phyloP scores from a whole-genome alignment of 2,113 vertebrate genomes.

The Castor canadensis region DNA sequence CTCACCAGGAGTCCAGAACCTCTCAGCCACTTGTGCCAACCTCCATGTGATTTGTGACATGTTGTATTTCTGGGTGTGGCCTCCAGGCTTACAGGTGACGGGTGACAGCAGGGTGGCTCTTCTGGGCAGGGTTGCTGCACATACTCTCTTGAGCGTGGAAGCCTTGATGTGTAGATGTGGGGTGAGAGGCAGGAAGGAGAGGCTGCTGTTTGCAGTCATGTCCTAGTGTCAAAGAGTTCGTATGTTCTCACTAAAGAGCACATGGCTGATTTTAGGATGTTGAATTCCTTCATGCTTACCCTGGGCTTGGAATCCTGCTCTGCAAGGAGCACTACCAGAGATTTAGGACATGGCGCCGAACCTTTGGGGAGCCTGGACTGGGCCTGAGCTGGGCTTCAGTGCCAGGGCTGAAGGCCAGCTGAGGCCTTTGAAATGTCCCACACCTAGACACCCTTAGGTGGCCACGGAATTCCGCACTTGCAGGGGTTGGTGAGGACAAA shows the following conservation, averaged over 20 bases:
- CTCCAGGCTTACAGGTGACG: not conserved
- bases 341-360: not conserved
- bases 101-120: no score
- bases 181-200: not conserved
- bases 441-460: not conserved
- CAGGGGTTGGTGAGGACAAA: not conserved
- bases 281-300: not conserved
- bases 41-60: not conserved
- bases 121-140: not conserved
- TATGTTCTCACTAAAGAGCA: not conserved
- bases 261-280: not conserved
- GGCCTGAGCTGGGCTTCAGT: not conserved
- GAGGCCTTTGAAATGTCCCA: not conserved
- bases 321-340: accelerated
- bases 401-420: not conserved
- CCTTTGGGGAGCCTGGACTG: not conserved
- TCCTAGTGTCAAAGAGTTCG: not conserved
- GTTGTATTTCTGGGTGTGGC: not conserved
- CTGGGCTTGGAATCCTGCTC: not conserved
- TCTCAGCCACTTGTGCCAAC: no score
- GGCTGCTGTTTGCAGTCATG: no score
- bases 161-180: not conserved
- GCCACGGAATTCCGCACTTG: not conserved
- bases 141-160: not conserved
- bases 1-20: not conserved